Percentiles rank a stretch among this genome's conserved stretches.
Evolutionary conservation across 2,113 vertebrate genomes (phyloP).

Genomic region (Caloenas nicobarica): DNA sequence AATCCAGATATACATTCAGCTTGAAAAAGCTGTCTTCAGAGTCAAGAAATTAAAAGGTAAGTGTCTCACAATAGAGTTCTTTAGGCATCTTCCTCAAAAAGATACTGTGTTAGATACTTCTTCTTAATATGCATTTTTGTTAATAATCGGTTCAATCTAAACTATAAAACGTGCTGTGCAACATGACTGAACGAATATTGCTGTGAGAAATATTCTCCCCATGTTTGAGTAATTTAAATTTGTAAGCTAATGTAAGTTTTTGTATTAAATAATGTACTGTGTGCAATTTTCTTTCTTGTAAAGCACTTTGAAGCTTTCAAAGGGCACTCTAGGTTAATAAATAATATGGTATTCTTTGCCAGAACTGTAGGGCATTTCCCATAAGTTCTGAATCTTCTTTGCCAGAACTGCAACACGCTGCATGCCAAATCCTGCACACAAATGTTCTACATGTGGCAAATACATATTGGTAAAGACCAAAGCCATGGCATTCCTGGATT

Average conservation of each 20-base stretch:
- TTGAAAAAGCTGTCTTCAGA: neutral
- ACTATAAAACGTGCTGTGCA: conserved; percentile 13
- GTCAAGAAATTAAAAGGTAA: neutral
- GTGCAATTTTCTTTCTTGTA: conserved; percentile 57
- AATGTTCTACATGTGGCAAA: conserved; percentile 36
- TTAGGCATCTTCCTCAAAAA: conserved; percentile 30
- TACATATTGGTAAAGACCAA: conserved; percentile 23
- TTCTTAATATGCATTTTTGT: conserved; percentile 54
- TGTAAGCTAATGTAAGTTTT: conserved; percentile 64
- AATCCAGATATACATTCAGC: neutral
- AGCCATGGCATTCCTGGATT: conserved; percentile 27
- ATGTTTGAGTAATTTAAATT: conserved; percentile 55
- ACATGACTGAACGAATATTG: conserved; percentile 56
- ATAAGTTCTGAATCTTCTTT: conserved; percentile 33
- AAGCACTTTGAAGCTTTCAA: conserved; percentile 64
- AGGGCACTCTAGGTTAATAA: conserved; percentile 62
- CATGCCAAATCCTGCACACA: conserved; percentile 54
- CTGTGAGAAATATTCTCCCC: conserved; percentile 36
- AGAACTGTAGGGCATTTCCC: conserved; percentile 66
- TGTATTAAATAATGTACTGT: conserved; percentile 59
- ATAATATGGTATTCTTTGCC: conserved; percentile 48
- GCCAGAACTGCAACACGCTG: conserved; percentile 51
- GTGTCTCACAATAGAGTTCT: neutral
- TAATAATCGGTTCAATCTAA: conserved; percentile 56
- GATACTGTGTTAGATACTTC: neutral